Evolutionary conservation across 2,113 vertebrate species (phyloP).

Genomic region (Poecilia latipinna): DNA sequence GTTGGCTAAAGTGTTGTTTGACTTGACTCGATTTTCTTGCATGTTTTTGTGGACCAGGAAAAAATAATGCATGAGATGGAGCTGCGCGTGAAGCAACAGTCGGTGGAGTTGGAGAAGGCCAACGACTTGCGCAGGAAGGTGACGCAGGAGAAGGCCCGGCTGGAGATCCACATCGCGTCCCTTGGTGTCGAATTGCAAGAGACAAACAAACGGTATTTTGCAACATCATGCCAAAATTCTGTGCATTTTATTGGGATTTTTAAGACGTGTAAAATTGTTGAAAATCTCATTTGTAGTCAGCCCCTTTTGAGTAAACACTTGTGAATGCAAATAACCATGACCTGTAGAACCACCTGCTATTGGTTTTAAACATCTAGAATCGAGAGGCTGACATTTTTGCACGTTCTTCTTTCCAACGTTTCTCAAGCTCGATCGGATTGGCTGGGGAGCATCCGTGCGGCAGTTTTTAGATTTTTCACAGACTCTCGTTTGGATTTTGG

Average conservation of each 20-base stretch:
- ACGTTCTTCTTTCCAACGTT: too few species aligned
- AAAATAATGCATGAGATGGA: conserved; percentile 85
- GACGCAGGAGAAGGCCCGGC: conserved; percentile 86
- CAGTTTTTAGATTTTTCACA: too few species aligned
- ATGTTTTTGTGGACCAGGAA: conserved; percentile 77
- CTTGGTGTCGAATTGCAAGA: conserved; percentile 86
- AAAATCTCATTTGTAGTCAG: not conserved
- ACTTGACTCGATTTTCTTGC: conserved; percentile 25
- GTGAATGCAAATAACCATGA: not conserved
- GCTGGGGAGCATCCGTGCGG: too few species aligned
- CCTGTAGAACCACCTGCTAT: too few species aligned
- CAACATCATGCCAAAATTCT: not conserved
- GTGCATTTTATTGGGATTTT: not conserved
- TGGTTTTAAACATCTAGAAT: too few species aligned
- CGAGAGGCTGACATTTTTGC: too few species aligned
- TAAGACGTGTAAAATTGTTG: not conserved
- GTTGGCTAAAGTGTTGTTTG: conserved; percentile 35
- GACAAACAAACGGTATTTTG: conserved; percentile 81
- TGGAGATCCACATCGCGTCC: conserved; percentile 84
- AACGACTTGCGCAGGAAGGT: conserved; percentile 85
- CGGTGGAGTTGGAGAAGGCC: conserved; percentile 87
- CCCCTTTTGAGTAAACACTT: not conserved
- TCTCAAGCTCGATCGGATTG: too few species aligned
- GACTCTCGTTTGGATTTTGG: too few species aligned
- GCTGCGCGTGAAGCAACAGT: conserved; percentile 88